phyloP scores from a whole-genome alignment of 2,888 invertebrate species.

The Chloroclystis v-ata region DNA sequence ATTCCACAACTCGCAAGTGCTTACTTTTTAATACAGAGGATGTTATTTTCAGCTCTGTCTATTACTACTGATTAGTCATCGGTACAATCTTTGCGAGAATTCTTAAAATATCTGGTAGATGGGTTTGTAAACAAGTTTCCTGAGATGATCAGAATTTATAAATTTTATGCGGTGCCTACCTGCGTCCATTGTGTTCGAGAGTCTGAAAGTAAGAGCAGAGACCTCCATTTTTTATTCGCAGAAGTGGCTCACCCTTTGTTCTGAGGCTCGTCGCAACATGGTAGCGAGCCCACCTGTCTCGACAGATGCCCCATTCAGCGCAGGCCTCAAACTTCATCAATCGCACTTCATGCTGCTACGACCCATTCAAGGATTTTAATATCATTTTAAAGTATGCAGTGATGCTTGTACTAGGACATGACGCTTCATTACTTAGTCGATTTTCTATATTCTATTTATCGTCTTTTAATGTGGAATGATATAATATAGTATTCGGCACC shows the following conservation, averaged over 20 bases:
- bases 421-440: too few species aligned
- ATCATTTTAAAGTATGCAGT: slow-evolving; percentile 16
- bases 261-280: slow-evolving; percentile 38
- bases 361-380: slow-evolving; percentile 58
- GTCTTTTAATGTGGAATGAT: too few species aligned
- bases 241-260: slow-evolving; percentile 49
- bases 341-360: slow-evolving; percentile 49
- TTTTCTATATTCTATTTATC: too few species aligned
- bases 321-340: slow-evolving; percentile 67
- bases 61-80: not conserved
- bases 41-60: slow-evolving; percentile 10
- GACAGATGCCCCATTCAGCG: slow-evolving; percentile 61
- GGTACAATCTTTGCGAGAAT: not conserved
- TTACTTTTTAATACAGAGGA: slow-evolving; percentile 3
- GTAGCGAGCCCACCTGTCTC: slow-evolving; percentile 57
- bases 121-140: not conserved
- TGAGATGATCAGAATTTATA: not conserved
- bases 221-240: slow-evolving; percentile 33
- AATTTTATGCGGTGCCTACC: slow-evolving; percentile 13
- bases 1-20: slow-evolving; percentile 7
- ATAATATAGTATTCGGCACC: too few species aligned
- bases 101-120: not conserved
- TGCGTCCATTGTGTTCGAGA: slow-evolving; percentile 20
- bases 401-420: too few species aligned
- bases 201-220: slow-evolving; percentile 29